Base-by-base conservation (phyloP, 2,888 invertebrate genomes). In the Nebria salina region DNA sequence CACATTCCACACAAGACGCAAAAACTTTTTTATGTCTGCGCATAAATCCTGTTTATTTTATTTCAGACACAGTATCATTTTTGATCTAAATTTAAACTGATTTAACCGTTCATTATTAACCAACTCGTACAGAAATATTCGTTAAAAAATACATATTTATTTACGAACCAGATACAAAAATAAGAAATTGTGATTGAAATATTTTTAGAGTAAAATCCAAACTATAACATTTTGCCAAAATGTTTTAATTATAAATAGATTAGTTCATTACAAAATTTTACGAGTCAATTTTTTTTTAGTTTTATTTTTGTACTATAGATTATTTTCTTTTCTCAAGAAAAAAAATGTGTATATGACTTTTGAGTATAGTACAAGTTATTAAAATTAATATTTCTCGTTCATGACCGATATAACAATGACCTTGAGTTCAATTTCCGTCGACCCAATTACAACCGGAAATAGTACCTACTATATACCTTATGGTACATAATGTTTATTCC, bases 381-480 rank as follows among this genome's bases (percentile, higher is more conserved):
- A 54, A 54, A 54, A 54, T 54, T 54, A 54, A 54, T 54, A 54
- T 54, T 54, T 54, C 13, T 54, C 13, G 54, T 54, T 54, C 54
- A 74, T 74, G 79, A 79, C 79, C 79, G 79, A 79, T 74, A 66
- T 79, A 66, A 66, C 68, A 20, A 43, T 25, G 66, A 65, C 79
- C 79, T 79, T 79, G 79, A 9, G 68, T 74, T 73, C 74, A 74
- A 74, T 79, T 74, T 54, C 79, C 79, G 8, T 7, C 54, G 79
- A 74, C 74, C 74, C 74, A 74, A 74, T 66, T 79, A 75, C 74
- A 25, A 79, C 79, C 79, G 79, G 79, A 79, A 79, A 75, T 74
- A 74, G 74, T 77, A 77, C 41, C 72, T n/a, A 70, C 6, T 8
- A 8, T 8, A 54, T 54, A 54, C 34, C 34, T 34, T 34, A 34